phyloP scores from a whole-genome alignment of 2,113 vertebrate genomes.

The Geococcyx californianus region DNA sequence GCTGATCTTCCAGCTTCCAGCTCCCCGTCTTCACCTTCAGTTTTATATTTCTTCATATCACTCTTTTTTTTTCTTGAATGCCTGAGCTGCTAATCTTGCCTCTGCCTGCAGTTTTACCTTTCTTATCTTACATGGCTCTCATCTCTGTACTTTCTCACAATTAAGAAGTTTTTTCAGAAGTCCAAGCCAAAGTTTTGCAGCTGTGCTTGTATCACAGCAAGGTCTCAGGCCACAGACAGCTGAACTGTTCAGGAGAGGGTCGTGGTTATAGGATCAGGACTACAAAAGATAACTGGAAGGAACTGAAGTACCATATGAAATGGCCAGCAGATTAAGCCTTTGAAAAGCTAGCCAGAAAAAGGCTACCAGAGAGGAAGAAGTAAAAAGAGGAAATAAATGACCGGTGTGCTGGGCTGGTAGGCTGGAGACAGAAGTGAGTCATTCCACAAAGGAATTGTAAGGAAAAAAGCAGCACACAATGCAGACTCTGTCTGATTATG shows the following conservation, averaged over 20 bases:
- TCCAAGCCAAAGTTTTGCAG: background rate
- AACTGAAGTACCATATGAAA: background rate
- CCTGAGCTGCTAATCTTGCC: background rate
- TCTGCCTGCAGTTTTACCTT: background rate
- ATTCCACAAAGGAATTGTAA: background rate
- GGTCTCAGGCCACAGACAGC: background rate
- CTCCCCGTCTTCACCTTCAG: fast-evolving
- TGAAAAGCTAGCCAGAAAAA: background rate
- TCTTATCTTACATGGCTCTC: background rate
- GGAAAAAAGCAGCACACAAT: background rate
- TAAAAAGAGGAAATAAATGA: background rate
- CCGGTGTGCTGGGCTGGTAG: background rate
- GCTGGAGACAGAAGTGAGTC: background rate
- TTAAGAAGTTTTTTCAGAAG: background rate
- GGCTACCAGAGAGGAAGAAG: background rate
- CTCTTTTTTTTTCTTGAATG: background rate
- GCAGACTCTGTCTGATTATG: background rate
- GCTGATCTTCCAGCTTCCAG: background rate
- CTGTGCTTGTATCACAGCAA: background rate
- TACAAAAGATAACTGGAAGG: background rate
- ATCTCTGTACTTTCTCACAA: background rate
- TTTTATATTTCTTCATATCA: background rate
- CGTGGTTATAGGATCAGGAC: background rate
- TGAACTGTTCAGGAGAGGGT: background rate
- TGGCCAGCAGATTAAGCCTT: background rate